Evolutionary conservation across 2,113 vertebrate genomes (phyloP).

Genomic region (Thermophis baileyi): DNA sequence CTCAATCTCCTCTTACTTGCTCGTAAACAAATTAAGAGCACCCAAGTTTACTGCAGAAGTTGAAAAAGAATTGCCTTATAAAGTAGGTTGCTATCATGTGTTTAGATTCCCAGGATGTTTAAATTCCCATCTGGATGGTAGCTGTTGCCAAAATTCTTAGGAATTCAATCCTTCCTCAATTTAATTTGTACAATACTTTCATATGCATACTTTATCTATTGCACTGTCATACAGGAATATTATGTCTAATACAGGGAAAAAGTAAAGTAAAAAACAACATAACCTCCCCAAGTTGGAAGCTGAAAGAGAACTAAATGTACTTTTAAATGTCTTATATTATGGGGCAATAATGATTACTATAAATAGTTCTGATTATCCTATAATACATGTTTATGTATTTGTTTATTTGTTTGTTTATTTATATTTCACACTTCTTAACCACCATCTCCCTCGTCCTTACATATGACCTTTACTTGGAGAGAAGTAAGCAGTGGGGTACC

Average conservation of each 20-base stretch:
- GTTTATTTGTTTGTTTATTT: neutral
- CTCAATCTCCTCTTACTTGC: neutral
- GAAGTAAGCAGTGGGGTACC: too few species aligned
- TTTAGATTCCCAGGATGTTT: neutral
- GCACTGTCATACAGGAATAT: neutral
- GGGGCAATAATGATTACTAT: neutral
- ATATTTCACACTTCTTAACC: neutral
- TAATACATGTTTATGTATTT: too few species aligned
- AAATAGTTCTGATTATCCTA: neutral
- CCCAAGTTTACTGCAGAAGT: neutral
- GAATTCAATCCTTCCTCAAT: neutral
- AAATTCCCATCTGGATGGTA: neutral
- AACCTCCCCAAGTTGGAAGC: neutral
- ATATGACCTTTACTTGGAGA: too few species aligned
- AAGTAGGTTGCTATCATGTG: neutral
- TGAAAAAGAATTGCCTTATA: neutral
- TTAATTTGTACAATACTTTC: neutral
- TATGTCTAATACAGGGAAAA: neutral
- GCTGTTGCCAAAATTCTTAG: neutral
- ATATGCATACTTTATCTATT: neutral
- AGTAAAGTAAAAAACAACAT: neutral
- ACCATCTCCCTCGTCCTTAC: too few species aligned
- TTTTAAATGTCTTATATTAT: neutral
- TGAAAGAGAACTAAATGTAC: neutral
- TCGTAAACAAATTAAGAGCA: neutral